Evolutionary conservation across 2,797 vertebrate species (phyloP).

Genomic region (Xenentodon cancila): DNA sequence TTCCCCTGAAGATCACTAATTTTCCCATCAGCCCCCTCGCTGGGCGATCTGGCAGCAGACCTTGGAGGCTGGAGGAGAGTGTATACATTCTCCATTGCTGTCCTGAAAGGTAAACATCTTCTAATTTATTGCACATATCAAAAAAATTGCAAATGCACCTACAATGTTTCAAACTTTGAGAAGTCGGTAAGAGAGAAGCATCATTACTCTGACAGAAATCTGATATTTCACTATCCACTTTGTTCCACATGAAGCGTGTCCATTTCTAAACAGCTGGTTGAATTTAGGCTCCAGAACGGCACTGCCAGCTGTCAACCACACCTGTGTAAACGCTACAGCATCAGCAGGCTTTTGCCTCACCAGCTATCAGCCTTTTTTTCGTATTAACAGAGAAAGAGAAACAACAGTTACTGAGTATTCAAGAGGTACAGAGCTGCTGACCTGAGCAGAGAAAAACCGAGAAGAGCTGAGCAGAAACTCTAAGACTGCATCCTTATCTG

Average conservation of each 20-base stretch:
- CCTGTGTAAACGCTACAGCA: slow-evolving; percentile 60
- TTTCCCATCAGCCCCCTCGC: slow-evolving; percentile 71
- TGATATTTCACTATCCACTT: slow-evolving; percentile 21
- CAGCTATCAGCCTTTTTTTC: slow-evolving; percentile 44
- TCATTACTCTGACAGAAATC: slow-evolving; percentile 17
- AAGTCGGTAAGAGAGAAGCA: neutral
- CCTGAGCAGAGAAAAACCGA: slow-evolving; percentile 8
- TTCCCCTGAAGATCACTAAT: slow-evolving; percentile 58
- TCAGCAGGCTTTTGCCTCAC: slow-evolving; percentile 39
- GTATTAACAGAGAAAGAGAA: slow-evolving; percentile 45
- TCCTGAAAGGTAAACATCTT: slow-evolving; percentile 46
- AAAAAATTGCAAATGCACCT: neutral
- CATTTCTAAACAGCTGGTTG: slow-evolving; percentile 54
- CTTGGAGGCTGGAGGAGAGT: slow-evolving; percentile 76
- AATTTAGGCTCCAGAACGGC: slow-evolving; percentile 32
- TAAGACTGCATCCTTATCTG: neutral
- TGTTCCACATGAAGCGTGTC: slow-evolving; percentile 48
- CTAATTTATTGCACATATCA: neutral
- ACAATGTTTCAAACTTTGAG: no score
- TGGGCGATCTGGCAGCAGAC: slow-evolving; percentile 70
- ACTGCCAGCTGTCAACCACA: slow-evolving; percentile 59
- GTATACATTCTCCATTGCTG: slow-evolving; percentile 80
- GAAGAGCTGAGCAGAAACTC: slow-evolving; percentile 1
- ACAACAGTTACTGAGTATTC: slow-evolving; percentile 44
- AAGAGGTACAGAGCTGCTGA: slow-evolving; percentile 20